Percentiles rank a stretch among this genome's conserved stretches.
phyloP scores from a whole-genome alignment of 2,888 invertebrate genomes.

The Ptilodon capucinus region DNA sequence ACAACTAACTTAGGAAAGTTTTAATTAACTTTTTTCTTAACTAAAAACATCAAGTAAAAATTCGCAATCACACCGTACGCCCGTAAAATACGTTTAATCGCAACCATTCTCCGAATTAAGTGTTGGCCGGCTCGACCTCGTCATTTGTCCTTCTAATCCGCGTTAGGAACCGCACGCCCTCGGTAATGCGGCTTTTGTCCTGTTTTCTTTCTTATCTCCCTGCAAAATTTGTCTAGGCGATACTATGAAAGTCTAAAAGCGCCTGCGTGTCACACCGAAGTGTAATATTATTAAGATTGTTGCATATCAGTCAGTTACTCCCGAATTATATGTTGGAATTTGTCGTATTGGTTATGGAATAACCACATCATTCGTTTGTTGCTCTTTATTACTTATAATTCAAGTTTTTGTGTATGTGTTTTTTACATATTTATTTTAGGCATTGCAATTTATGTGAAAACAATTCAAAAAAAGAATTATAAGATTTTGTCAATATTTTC shows the following conservation, averaged over 20 bases:
- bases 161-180: slow-evolving; percentile 62
- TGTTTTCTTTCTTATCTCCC: slow-evolving; percentile 78
- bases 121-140: slow-evolving; percentile 49
- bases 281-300: slow-evolving; percentile 7
- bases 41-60: no score
- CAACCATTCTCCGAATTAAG: slow-evolving; percentile 67
- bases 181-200: slow-evolving; percentile 68
- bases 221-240: slow-evolving; percentile 80
- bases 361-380: no score
- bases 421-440: no score
- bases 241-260: slow-evolving; percentile 67
- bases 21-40: no score
- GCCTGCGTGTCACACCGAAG: slow-evolving; percentile 45
- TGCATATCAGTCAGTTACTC: not conserved
- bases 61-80: slow-evolving; percentile 33
- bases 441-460: no score
- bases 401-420: no score
- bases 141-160: slow-evolving; percentile 68
- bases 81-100: slow-evolving; percentile 68
- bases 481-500: no score
- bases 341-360: no score
- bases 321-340: not conserved
- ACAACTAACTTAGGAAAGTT: no score
- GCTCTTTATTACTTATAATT: no score
- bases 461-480: no score